These are phyloP conservation scores for Drosophila kohkoa DNA, from an alignment of 1,140 invertebrate species.

Conservation along the genomic window DNA sequence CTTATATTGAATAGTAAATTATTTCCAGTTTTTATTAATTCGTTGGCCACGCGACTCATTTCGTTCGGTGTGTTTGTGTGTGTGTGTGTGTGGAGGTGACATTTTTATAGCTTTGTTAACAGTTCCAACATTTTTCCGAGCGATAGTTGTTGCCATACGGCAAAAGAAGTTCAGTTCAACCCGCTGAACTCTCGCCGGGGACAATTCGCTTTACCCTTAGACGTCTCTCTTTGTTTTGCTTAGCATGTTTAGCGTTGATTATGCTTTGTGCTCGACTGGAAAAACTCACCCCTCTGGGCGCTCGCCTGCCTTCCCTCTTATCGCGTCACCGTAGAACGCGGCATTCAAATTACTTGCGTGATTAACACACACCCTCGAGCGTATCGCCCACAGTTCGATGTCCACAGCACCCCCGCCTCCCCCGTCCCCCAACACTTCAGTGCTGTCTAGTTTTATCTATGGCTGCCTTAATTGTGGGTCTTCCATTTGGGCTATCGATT, in stretches of 20 bases:
- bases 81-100: conserved; percentile 55
- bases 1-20: conserved; percentile 30
- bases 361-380: conserved; percentile 78
- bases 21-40: conserved; percentile 53
- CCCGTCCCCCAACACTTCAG: neutral
- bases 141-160: conserved; percentile 23
- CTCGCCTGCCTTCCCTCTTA: conserved; percentile 55
- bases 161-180: neutral
- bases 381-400: conserved; percentile 34
- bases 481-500: conserved; percentile 77
- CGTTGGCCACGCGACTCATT: conserved; percentile 61
- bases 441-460: conserved; percentile 67
- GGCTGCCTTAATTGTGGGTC: conserved; percentile 81
- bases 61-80: conserved; percentile 17
- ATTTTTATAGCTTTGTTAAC: conserved; percentile 82
- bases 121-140: conserved; percentile 27
- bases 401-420: neutral
- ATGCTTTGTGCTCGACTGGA: conserved; percentile 63
- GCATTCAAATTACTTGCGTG: conserved; percentile 82
- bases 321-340: conserved; percentile 53
- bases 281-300: conserved; percentile 62
- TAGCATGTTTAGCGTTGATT: conserved; percentile 80
- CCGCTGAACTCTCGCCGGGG: neutral
- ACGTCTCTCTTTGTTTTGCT: conserved; percentile 67
- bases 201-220: neutral